Evolutionary conservation across 2,113 vertebrate genomes (phyloP).

Genomic region (Amphiprion percula): DNA sequence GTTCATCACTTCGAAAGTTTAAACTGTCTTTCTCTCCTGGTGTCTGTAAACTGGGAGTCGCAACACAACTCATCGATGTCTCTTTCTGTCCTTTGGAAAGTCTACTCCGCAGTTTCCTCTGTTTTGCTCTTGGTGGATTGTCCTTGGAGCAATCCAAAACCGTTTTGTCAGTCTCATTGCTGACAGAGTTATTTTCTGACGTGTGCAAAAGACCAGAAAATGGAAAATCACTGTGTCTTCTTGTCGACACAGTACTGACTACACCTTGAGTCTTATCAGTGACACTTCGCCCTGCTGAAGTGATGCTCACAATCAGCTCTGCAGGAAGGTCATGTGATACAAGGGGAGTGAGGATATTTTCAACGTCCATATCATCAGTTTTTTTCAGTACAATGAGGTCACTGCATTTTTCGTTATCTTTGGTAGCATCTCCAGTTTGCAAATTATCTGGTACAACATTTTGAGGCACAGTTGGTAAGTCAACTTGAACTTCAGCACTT

Average conservation of each 20-base stretch:
- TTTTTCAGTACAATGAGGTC: slow-evolving; percentile 21
- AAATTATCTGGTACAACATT: slow-evolving; percentile 32
- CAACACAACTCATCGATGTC: slow-evolving; percentile 11
- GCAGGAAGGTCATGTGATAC: slow-evolving; percentile 66
- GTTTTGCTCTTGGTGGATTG: slow-evolving; percentile 41
- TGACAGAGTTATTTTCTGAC: slow-evolving; percentile 15
- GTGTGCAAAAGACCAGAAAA: slow-evolving; percentile 39
- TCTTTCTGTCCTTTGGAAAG: slow-evolving; percentile 32
- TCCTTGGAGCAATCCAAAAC: slow-evolving; percentile 23
- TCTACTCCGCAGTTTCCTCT: slow-evolving; percentile 44
- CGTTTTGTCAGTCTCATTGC: slow-evolving; percentile 29
- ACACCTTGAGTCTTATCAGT: slow-evolving; percentile 27
- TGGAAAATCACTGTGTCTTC: slow-evolving; percentile 48
- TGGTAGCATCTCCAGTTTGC: slow-evolving; percentile 15
- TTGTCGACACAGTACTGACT: slow-evolving; percentile 11
- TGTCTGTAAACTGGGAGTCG: slow-evolving; percentile 21
- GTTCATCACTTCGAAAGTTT: background rate
- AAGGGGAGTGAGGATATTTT: slow-evolving; percentile 12
- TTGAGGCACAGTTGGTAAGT: slow-evolving; percentile 17
- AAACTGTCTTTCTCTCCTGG: slow-evolving; percentile 16
- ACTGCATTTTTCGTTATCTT: slow-evolving; percentile 32
- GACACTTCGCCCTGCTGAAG: slow-evolving; percentile 62
- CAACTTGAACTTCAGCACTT: slow-evolving; percentile 16
- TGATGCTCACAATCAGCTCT: slow-evolving; percentile 75
- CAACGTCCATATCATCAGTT: slow-evolving; percentile 6